Base-by-base conservation (phyloP, 2,797 vertebrate species). In the Chelon labrosus region DNA sequence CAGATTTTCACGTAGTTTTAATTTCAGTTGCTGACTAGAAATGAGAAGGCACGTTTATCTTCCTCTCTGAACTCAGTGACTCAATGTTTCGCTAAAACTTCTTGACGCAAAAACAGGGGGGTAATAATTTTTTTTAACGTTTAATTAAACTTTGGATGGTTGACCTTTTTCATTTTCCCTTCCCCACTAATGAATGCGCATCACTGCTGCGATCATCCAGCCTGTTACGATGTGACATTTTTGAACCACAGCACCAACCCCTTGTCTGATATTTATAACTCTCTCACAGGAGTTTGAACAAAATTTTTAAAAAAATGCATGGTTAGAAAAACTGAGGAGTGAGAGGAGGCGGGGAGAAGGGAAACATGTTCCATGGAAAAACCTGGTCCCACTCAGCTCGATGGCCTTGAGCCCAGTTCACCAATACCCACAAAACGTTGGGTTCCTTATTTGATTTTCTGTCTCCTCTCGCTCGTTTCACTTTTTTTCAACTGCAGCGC, bases 341-440 rank as follows among this genome's bases (percentile, higher is more conserved):
- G 50, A 64, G 50, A 53, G 62, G 27, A 59, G 55, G 65, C 37
- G 59, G 58, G 59, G 37, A 46, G 52, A 75, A 73, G 75, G 70
- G 17, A 5, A 70, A 82, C 46, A 57, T 72, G 53, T 79, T 87
- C 85, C 80, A 81, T 89, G 89, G 90, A 91, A 91, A 91, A 91
- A 83, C n/a, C 58, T 88, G 86, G 54, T 88, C 47, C 73, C 77
- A 67, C 86, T 86, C 70, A 88, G 66, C 72, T 71, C 60, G 2
- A 73, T 79, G 85, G 89, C 68, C 27, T 14, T n/a, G 56, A 4
- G 76, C 89, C 85, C 57, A 70, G 74, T 77, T 83, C 17, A 80
- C 69, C 67, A 61, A 38, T 70, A 70, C 77, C 90, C 88, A 76
- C 87, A 83, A 73, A 85, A 81, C 46, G 35, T 31, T 65, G 65